Base-by-base conservation (phyloP, 2,888 invertebrate genomes). In the Andrena camellia region DNA sequence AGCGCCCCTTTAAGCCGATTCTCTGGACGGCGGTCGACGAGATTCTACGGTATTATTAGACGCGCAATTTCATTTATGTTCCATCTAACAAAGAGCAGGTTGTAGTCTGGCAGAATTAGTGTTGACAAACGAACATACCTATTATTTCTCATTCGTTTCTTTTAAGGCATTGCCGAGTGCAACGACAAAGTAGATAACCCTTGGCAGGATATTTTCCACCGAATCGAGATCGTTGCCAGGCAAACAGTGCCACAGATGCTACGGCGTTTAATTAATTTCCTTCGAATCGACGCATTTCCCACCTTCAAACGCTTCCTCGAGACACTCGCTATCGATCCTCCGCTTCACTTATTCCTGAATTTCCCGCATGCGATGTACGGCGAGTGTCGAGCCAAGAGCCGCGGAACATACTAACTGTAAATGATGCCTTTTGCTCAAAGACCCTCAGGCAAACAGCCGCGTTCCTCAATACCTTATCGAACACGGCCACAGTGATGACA, bases 231-330 rank as follows among this genome's bases (percentile, higher is more conserved):
- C 7, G 10, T 26, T 67, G 7, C 26, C 35, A 17, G 0, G 29
- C 26, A n/a, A 48, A 68, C 42, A 6, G 48, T n/a, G 57, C 33
- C 52, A 13, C 50, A 42, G 77, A 31, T 42, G 83, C 57, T 31
- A n/a, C 60, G 23, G 23, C 10, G 5, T 75, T 62, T 63, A 57
- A 64, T 76, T 69, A 64, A 76, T 69, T 57, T 35, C 5, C 67
- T 17, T 31, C 10, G 42, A 59, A 31, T n/a, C 35, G 17, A 6
- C 20, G 13, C 17, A 13, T 3, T 26, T 20, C 42, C 57, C 31
- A 35, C 4, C 26, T 17, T 33, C 52, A 33, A 23, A 48, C 29
- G 17, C 50, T 48, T 29, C 48, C 10, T 29, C 5, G 54, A 20
- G 26, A 33, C 20, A 5, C 17, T 54, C 6, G 20, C 13, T 31